phyloP scores from a whole-genome alignment of 2,888 invertebrate genomes.

The Drosophila rubida region DNA sequence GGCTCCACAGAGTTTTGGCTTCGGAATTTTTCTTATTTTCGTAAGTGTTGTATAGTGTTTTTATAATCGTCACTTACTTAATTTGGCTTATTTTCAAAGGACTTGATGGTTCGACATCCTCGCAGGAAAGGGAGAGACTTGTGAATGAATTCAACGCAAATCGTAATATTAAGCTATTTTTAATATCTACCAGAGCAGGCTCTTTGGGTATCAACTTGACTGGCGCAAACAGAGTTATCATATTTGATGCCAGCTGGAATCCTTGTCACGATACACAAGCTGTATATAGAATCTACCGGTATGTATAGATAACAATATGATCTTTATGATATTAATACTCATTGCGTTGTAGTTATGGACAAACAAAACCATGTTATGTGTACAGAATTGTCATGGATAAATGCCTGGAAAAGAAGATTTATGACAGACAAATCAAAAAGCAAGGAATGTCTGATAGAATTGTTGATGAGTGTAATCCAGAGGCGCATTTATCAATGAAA shows the following conservation, averaged over 20 bases:
- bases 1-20: conserved; percentile 92
- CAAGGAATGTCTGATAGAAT: conserved; percentile 99
- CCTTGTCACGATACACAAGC: conserved; percentile 99
- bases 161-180: conserved; percentile 93
- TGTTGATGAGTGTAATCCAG: conserved; percentile 98
- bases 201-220: conserved; percentile 98
- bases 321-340: neutral
- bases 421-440: conserved; percentile 98
- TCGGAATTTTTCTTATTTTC: conserved; percentile 94
- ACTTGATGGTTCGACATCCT: conserved; percentile 97
- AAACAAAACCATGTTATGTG: conserved; percentile 96
- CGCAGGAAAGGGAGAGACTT: conserved; percentile 96
- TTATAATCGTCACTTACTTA: neutral
- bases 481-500: conserved; percentile 95
- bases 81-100: conserved; percentile 86
- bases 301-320: conserved; percentile 15
- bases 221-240: conserved; percentile 98
- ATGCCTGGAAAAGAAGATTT: conserved; percentile 98
- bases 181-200: conserved; percentile 98
- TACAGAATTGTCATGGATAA: conserved; percentile 98
- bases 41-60: conserved; percentile 87
- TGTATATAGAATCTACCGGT: conserved; percentile 95
- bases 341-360: conserved; percentile 90
- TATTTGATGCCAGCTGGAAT: conserved; percentile 99
- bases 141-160: conserved; percentile 98